These are phyloP conservation scores for Drosophila borealis DNA, from an alignment of 2,888 invertebrate genomes.

Conservation along the genomic window DNA sequence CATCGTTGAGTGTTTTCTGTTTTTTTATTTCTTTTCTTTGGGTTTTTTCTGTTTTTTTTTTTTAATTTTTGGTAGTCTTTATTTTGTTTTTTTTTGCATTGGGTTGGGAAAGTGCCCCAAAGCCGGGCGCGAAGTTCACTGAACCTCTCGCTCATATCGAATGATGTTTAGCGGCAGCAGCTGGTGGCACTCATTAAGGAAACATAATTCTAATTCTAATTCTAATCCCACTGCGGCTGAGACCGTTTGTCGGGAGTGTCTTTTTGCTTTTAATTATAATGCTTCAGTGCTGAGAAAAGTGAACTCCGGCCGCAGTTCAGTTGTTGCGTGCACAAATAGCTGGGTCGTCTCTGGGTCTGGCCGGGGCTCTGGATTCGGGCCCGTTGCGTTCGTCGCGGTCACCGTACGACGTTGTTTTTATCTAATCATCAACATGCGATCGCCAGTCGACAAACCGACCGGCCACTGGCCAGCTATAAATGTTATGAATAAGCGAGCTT, in stretches of 20 bases:
- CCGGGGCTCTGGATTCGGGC: constrained; percentile 31
- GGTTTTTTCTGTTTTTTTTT: constrained; percentile 9
- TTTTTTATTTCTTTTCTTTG: constrained; percentile 14
- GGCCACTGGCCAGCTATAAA: constrained; percentile 46
- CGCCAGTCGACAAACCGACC: constrained; percentile 18
- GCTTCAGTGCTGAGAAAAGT: constrained; percentile 68
- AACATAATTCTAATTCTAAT: constrained; percentile 77
- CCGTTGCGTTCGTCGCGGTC: constrained; percentile 74
- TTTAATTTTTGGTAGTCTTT: constrained; percentile 21
- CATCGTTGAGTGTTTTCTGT: constrained; percentile 60
- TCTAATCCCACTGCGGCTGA: constrained; percentile 30
- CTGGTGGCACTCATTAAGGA: constrained; percentile 77
- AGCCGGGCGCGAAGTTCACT: constrained; percentile 68
- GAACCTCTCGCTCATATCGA: constrained; percentile 72
- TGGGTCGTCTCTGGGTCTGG: constrained; percentile 17
- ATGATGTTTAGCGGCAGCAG: constrained; percentile 68
- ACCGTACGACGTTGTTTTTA: constrained; percentile 53
- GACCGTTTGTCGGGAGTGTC: constrained; percentile 55
- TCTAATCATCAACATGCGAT: constrained; percentile 73
- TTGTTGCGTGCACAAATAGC: constrained; percentile 51
- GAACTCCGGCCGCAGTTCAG: constrained; percentile 43
- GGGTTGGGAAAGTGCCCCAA: constrained; percentile 71
- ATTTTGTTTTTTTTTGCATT: constrained; percentile 45
- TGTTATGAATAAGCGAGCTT: constrained; percentile 73
- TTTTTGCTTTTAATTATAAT: constrained; percentile 77